These are phyloP conservation scores for Zygothrica quintamaculata DNA, from an alignment of 2,888 invertebrate genomes.

Conservation along the genomic window DNA sequence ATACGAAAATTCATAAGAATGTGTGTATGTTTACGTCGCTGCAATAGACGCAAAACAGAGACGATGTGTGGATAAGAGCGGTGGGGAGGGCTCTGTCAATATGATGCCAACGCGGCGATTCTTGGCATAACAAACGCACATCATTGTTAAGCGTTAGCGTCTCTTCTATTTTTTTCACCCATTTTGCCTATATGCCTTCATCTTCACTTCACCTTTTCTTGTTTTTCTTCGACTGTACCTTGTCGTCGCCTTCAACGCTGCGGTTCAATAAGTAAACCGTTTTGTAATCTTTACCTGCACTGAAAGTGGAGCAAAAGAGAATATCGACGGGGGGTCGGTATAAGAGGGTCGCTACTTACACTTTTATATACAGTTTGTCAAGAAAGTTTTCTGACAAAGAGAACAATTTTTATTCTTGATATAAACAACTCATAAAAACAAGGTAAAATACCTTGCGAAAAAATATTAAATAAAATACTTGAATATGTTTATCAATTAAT, in stretches of 20 bases:
- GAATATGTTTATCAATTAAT: too few relatives aligned
- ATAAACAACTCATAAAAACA: too few relatives aligned
- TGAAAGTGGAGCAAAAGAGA: slow-evolving; percentile 63
- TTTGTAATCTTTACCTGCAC: slow-evolving; percentile 75
- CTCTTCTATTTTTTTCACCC: slow-evolving; percentile 3
- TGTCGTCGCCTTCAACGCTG: slow-evolving; percentile 45
- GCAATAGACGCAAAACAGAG: slow-evolving; percentile 37
- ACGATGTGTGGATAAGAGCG: slow-evolving; percentile 23
- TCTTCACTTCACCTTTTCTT: neutral
- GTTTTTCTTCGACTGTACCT: slow-evolving; percentile 36
- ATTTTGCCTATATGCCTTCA: neutral
- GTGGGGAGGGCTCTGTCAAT: slow-evolving; percentile 38
- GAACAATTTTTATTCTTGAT: too few relatives aligned
- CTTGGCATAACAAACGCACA: slow-evolving; percentile 55
- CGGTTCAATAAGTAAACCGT: slow-evolving; percentile 64
- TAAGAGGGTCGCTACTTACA: slow-evolving; percentile 15
- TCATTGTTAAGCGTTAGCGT: slow-evolving; percentile 25
- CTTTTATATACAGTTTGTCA: neutral
- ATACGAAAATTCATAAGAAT: neutral
- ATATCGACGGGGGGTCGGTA: slow-evolving; percentile 23
- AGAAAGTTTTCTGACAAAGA: too few relatives aligned
- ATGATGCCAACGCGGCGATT: slow-evolving; percentile 69
- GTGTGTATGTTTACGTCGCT: slow-evolving; percentile 17
- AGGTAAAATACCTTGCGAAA: too few relatives aligned
- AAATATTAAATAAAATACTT: too few relatives aligned